Evolutionary conservation across 2,797 vertebrate genomes (phyloP), one percentile per base, ranked within the genome.

Genomic region (Cottoperca gobio): DNA sequence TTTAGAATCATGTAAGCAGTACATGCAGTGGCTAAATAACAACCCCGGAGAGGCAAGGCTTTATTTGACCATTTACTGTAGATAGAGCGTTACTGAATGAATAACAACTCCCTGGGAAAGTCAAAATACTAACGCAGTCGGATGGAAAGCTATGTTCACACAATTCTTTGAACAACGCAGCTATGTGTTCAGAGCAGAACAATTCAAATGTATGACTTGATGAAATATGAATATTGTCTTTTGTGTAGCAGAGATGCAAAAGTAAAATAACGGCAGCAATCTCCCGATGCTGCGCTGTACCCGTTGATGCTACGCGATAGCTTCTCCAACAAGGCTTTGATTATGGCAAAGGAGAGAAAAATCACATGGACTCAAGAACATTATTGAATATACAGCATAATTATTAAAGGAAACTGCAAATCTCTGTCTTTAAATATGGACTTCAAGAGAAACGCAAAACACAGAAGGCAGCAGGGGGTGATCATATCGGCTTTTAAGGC

Each of bases 171-270:
- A 88, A 90, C 89, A 88, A 86, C 72, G 58, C 70, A 77, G 45
- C 70, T 35, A 78, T 64, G 76, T 46, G 48, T 88, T 88, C 53
- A 79, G 73, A 79, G 73, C 69, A 76, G 82, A 84, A 90, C 83
- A 85, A 90, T 86, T 90, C 75, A 75, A 81, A 91, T 91, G 73
- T 82, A 69, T 69, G 71, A 78, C 31, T 60, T 76, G 79, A 82
- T 79, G 77, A 83, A 91, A 90, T 75, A 83, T 79, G 77, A 87
- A 91, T 88, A 90, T 87, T 84, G 78, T 64, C 81, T 81, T 88
- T 88, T 90, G 86, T 87, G 84, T 70, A 7, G 72, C 65, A 64
- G 52, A 78, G 58, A 76, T 35, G 64, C 59, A 53, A 75, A 63
- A 57, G 52, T 67, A 76, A 42, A 49, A 45, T 33, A 78, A 77